Conservation (phyloP, 1,140 invertebrate genomes). For the Neodiprion lecontei region DNA sequence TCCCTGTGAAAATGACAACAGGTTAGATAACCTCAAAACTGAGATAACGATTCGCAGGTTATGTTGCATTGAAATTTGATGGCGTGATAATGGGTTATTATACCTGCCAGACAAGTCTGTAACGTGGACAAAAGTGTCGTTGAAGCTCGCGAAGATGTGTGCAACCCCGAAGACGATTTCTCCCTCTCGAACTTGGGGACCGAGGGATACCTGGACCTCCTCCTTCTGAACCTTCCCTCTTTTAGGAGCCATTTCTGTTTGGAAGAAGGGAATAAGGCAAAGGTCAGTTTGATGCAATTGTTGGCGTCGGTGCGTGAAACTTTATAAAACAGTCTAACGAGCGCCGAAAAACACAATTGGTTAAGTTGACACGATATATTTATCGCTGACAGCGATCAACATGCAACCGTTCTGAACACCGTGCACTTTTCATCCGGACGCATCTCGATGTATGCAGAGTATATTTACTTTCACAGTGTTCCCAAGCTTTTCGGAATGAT, state of each 20-base stretch:
- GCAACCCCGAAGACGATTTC: conserved; percentile 99
- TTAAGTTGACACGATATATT: conserved; percentile 2
- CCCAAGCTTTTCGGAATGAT: background rate
- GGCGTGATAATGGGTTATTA: conserved; percentile 27
- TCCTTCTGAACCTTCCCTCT: conserved; percentile 97
- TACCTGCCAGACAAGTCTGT: conserved; percentile 97
- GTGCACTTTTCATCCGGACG: conserved; percentile 33
- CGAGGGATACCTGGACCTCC: conserved; percentile 94
- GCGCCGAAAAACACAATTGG: background rate
- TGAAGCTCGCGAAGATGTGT: conserved; percentile 99
- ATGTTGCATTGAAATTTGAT: background rate
- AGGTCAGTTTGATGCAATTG: background rate
- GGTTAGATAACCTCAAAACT: conserved; percentile 14
- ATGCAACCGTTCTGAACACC: conserved; percentile 8
- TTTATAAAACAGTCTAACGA: too few species aligned
- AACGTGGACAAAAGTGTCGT: conserved; percentile 99
- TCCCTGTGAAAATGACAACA: conserved; percentile 70
- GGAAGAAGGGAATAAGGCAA: background rate
- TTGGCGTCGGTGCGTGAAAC: background rate
- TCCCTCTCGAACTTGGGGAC: conserved; percentile 96
- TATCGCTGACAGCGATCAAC: conserved; percentile 7
- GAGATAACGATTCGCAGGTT: background rate
- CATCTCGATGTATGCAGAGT: conserved; percentile 29
- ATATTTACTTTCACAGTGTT: conserved; percentile 1
- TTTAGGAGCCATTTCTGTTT: conserved; percentile 86